A percentile compares a stretch with the other conserved stretches of the same genome.
phyloP scores from a whole-genome alignment of 2,797 vertebrate species.

The Nyctibius grandis region DNA sequence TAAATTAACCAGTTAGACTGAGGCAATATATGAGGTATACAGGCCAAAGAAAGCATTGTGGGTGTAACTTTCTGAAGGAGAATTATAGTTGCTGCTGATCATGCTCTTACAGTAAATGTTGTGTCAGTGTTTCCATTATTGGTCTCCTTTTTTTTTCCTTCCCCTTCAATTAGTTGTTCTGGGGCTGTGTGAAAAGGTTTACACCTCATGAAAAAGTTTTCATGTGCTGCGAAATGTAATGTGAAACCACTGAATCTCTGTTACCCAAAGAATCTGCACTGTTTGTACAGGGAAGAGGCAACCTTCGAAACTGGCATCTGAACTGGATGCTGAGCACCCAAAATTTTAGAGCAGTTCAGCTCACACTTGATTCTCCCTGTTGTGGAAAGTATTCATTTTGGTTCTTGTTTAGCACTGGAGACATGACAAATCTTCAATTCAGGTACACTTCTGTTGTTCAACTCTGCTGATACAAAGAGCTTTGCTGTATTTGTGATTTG shows the following conservation, averaged over 20 bases:
- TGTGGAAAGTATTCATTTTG: neutral
- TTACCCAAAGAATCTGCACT: neutral
- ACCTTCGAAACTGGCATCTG: neutral
- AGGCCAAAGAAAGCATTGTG: conserved; percentile 62
- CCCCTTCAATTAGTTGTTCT: neutral
- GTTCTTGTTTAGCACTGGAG: neutral
- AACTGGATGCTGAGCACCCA: neutral
- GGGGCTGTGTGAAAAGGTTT: neutral
- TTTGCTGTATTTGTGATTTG: neutral
- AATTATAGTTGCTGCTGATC: conserved; percentile 49
- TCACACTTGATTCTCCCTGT: fast-evolving
- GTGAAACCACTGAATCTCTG: neutral
- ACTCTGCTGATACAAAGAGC: neutral
- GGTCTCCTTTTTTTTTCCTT: neutral
- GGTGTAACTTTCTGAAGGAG: conserved; percentile 31
- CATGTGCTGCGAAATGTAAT: neutral
- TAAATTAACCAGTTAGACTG: conserved; percentile 40
- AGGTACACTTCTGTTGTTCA: neutral
- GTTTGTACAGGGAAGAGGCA: neutral
- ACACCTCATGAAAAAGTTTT: neutral
- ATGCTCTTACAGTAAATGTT: conserved; percentile 43
- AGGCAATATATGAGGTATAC: neutral
- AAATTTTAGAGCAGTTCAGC: neutral
- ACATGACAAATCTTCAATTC: neutral
- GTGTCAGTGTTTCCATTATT: conserved; percentile 54